Base-by-base conservation (phyloP, 1,140 invertebrate genomes). In the Acromyrmex charruanus region DNA sequence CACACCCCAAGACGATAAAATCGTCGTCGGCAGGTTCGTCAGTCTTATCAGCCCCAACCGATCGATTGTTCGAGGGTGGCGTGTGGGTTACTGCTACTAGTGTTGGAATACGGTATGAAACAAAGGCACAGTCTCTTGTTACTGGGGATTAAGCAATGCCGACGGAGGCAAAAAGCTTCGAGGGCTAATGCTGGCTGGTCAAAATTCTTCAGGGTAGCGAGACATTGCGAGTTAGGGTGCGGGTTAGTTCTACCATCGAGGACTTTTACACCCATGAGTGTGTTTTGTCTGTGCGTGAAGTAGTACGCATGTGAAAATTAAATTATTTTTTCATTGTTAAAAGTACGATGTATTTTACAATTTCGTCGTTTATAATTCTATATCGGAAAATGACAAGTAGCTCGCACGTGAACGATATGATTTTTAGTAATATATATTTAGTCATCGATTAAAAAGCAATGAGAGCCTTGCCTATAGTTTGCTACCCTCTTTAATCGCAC, bases 91-190 rank as follows among this genome's bases (percentile, higher is more conserved):
- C 61, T 79, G 51, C 80, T 82, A 82, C 35, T 18, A 79, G 49
- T 21, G 77, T 63, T 28, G 55, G 55, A 80, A 61, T 59, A 84
- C 51, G 25, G 58, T 44, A 84, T 72, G 89, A 90, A 91, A 90
- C 90, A 90, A 90, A 90, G 85, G 82, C 82, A 35, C 77, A 77
- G 77, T 86, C 89, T 90, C 89, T 90, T 82, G 89, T 91, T 90
- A 88, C 71, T n/a, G 82, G 18, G 89, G 88, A 80, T 90, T 90
- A 90, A 85, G 88, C 88, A 58, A 82, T 44, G 44, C 55, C 72
- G 39, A 72, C 35, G 28, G 25, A 61, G 35, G 59, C 72, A 80
- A 80, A 87, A 88, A 90, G 79, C 44, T 86, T 39, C 39, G 18
- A 44, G 81, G 63, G 63, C 66, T 72, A 88, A 80, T 87, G 69